These are phyloP conservation scores for Platyscapa corneri DNA, from an alignment of 1,140 invertebrate genomes.

Conservation along the genomic window DNA sequence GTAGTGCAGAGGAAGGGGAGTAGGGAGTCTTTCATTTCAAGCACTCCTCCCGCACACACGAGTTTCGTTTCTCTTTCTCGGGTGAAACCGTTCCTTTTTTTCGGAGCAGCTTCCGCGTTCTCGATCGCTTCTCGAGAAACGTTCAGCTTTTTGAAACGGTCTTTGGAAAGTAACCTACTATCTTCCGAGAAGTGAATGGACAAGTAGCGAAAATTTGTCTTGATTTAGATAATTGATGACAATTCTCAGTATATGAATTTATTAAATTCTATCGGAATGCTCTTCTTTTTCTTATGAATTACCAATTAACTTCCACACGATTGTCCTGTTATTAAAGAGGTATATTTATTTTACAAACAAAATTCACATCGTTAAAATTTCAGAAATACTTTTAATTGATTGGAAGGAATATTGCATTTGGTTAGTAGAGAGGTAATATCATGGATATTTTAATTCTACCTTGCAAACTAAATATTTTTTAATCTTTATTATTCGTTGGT, in stretches of 20 bases:
- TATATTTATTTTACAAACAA: background rate
- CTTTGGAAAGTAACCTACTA: slow-evolving; percentile 47
- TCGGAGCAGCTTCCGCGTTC: slow-evolving; percentile 48
- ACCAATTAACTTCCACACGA: background rate
- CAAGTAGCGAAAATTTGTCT: background rate
- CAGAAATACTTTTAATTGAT: background rate
- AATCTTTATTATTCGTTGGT: no score
- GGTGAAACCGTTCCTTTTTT: slow-evolving; percentile 37
- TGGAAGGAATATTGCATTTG: background rate
- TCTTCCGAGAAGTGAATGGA: slow-evolving; percentile 24
- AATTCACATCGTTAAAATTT: background rate
- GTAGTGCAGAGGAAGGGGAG: background rate
- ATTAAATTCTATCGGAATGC: background rate
- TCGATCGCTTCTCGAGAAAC: background rate
- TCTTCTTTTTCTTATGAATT: background rate
- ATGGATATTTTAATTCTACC: background rate
- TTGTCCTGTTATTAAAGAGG: background rate
- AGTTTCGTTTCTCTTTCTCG: slow-evolving; percentile 47
- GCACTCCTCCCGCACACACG: slow-evolving; percentile 40
- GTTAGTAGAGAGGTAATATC: background rate
- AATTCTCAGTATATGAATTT: background rate
- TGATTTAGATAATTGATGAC: slow-evolving; percentile 5
- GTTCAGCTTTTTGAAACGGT: slow-evolving; percentile 22
- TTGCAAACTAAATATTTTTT: background rate
- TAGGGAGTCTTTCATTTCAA: slow-evolving; percentile 7